phyloP scores from a whole-genome alignment of 2,797 vertebrate species.

The Momotus momota region DNA sequence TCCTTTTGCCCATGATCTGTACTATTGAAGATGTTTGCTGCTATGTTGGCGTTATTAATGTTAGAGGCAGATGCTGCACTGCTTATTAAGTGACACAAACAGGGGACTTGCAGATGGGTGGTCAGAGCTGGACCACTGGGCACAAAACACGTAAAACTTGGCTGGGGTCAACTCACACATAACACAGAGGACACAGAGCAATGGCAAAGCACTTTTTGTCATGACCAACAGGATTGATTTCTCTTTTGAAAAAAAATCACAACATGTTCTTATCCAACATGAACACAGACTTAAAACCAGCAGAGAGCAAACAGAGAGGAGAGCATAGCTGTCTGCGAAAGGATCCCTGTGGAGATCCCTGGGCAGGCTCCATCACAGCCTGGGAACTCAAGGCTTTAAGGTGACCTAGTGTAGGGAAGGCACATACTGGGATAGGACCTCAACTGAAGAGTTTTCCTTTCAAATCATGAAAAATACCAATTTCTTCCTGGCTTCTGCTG shows the following conservation, averaged over 20 bases:
- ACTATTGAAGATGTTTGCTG: background rate
- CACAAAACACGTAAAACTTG: background rate
- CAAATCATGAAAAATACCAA: background rate
- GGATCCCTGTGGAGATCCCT: background rate
- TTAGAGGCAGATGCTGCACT: background rate
- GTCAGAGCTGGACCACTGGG: background rate
- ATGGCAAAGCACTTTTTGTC: background rate
- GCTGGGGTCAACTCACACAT: background rate
- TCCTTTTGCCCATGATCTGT: background rate
- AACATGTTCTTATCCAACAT: background rate
- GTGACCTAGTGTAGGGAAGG: background rate
- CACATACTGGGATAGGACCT: accelerated
- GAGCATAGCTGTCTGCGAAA: background rate
- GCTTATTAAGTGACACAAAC: background rate
- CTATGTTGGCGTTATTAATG: background rate
- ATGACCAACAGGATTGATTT: background rate
- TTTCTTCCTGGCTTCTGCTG: background rate
- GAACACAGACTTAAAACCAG: background rate
- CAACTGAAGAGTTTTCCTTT: background rate
- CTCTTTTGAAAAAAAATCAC: background rate
- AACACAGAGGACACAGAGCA: background rate
- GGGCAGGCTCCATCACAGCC: background rate
- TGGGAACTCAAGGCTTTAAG: background rate
- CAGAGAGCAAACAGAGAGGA: background rate
- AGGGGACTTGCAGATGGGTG: background rate